phyloP scores from a whole-genome alignment of 2,888 invertebrate species.

The Nineta flava region DNA sequence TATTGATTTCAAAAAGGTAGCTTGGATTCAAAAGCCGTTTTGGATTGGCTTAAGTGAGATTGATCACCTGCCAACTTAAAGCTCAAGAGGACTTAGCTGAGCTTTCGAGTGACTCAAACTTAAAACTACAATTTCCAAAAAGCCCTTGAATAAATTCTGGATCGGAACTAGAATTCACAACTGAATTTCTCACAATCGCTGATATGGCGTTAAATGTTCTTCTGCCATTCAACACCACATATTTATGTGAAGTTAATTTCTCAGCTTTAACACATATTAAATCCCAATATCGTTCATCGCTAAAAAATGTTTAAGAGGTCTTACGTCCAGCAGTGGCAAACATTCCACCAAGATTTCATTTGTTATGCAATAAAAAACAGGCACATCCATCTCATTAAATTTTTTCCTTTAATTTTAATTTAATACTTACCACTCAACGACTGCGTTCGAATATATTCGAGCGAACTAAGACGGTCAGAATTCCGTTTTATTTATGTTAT shows the following conservation, averaged over 20 bases:
- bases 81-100: constrained; percentile 12
- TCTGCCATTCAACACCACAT: constrained; percentile 12
- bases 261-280: constrained; percentile 12
- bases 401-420: constrained; percentile 8
- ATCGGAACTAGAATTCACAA: constrained; percentile 11
- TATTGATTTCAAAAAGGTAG: constrained; percentile 11
- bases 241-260: constrained; percentile 12
- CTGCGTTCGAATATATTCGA: too few relatives aligned
- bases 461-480: background rate
- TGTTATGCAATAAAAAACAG: constrained; percentile 13
- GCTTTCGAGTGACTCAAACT: constrained; percentile 12
- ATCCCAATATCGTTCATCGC: constrained; percentile 12
- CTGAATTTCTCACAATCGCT: constrained; percentile 12
- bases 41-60: constrained; percentile 9
- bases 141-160: constrained; percentile 12
- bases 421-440: background rate
- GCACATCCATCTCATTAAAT: constrained; percentile 10
- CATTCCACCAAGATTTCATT: too few relatives aligned
- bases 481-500: background rate
- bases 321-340: constrained; percentile 13
- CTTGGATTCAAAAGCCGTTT: constrained; percentile 12
- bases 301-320: constrained; percentile 13
- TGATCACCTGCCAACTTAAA: constrained; percentile 9
- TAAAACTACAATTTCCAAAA: constrained; percentile 9
- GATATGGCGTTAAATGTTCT: constrained; percentile 12